Evolutionary conservation across 1,140 invertebrate genomes (phyloP), one percentile per base, ranked within the genome.

Genomic region (Drosophila willistoni): DNA sequence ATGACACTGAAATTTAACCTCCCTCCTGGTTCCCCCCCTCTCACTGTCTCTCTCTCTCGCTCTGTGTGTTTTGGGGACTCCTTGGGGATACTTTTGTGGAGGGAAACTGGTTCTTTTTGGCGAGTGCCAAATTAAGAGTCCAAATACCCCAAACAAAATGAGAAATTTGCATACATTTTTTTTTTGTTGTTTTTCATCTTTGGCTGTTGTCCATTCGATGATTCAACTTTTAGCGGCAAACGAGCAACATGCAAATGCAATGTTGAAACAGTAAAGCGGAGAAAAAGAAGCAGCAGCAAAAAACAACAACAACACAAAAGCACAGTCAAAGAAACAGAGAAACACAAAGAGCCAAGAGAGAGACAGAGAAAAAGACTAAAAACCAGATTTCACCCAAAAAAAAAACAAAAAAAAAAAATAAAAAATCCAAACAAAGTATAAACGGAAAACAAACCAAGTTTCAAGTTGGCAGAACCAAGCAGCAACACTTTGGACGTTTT

Each of bases 311-410:
- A 74, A 64, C 14, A 68, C 34, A 14, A 51, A 29, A 54, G 47
- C 36, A 68, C 55, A 74, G 10, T 34, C 17, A 57, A 34, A 65
- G 39, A 66, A 34, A 36, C 19, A 41, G 41, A 36, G n/a, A 10
- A 13, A 41, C 10, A 68, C 19, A 73, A 10, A 14, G 61, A 29
- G 67, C 19, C 19, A 2, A 47, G 60, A 66, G 51, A 47, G 54
- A 68, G 10, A 25, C 17, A 61, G 17, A 47, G 42, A 33, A 36
- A 61, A 17, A 63, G 42, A 67, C 57, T 65, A 70, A 86, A 85
- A 86, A 86, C 83, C 83, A 87, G 83, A 86, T 86, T 86, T 86
- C 72, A 71, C 72, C 75, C 56, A 42, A 66, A 83, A 59, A 63
- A 84, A 68, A 51, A 77, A 68, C 56, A 65, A 77, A 42, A 66